phyloP scores from a whole-genome alignment of 2,888 invertebrate species.

The Mythimna pallens region DNA sequence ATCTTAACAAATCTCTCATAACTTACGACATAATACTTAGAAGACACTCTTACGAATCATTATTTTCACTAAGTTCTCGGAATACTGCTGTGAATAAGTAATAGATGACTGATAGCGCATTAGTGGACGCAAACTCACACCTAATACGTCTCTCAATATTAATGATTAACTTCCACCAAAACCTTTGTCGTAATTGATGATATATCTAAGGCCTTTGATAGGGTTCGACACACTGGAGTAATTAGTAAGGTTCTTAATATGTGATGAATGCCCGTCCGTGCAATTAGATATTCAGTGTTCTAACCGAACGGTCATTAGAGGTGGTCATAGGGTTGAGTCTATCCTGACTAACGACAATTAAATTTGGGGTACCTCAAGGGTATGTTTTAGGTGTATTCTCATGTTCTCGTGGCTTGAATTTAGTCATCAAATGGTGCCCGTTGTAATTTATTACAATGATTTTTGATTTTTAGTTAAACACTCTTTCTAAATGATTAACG shows the following conservation, averaged over 20 bases:
- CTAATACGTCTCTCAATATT: conserved; percentile 46
- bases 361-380: conserved; percentile 27
- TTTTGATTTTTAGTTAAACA: neutral
- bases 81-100: conserved; percentile 55
- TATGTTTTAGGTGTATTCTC: neutral
- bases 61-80: conserved; percentile 58
- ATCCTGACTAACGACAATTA: conserved; percentile 5
- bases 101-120: conserved; percentile 52
- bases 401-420: neutral
- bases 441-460: neutral
- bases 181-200: conserved; percentile 30
- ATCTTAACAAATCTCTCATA: conserved; percentile 6
- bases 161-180: conserved; percentile 47
- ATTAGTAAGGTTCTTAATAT: conserved; percentile 39
- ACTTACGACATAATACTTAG: conserved; percentile 37
- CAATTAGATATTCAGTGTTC: conserved; percentile 22
- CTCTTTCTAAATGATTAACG: too few relatives aligned
- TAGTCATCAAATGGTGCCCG: neutral
- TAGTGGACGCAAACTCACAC: conserved; percentile 48
- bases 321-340: neutral
- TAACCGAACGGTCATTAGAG: conserved; percentile 11
- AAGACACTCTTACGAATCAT: conserved; percentile 41
- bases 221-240: conserved; percentile 32
- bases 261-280: conserved; percentile 26
- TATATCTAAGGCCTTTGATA: conserved; percentile 39